Percentiles rank a stretch among this genome's conserved stretches.
Conservation (phyloP, 2,888 invertebrate species). For the Polia nebulosa region DNA sequence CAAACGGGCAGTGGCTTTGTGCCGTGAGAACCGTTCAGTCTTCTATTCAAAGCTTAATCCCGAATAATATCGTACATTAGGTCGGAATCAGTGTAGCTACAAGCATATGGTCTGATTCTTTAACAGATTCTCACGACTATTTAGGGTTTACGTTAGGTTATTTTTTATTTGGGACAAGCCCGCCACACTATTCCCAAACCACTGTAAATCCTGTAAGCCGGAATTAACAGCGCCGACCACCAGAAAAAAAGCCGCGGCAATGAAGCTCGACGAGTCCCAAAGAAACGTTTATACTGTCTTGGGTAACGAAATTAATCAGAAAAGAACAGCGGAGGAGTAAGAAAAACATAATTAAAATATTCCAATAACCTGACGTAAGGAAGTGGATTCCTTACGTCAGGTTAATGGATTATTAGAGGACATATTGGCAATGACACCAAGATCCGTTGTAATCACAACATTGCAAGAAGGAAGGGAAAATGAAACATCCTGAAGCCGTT, state of each 20-base stretch:
- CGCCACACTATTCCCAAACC: too few species aligned
- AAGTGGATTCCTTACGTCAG: too few species aligned
- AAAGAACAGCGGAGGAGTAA: too few species aligned
- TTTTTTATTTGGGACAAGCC: too few species aligned
- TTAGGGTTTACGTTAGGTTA: neutral
- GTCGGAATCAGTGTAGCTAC: slow-evolving; percentile 27
- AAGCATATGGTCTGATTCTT: slow-evolving; percentile 9
- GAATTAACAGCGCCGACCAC: too few species aligned
- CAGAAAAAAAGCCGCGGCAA: too few species aligned
- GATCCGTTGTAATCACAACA: neutral
- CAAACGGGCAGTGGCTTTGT: slow-evolving; percentile 42
- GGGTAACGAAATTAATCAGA: too few species aligned
- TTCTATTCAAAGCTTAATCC: slow-evolving; percentile 40
- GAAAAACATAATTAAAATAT: too few species aligned
- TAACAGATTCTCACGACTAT: slow-evolving; percentile 7
- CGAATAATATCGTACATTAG: slow-evolving; percentile 48
- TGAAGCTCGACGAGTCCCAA: too few species aligned
- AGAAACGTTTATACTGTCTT: too few species aligned
- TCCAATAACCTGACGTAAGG: too few species aligned
- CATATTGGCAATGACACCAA: neutral
- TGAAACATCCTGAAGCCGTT: neutral
- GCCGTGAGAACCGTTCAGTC: slow-evolving; percentile 38
- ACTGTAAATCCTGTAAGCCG: too few species aligned
- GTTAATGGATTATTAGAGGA: slow-evolving; percentile 5
- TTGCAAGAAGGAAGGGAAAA: slow-evolving; percentile 3